Percentiles rank a stretch among this genome's conserved stretches.
phyloP scores from a whole-genome alignment of 2,888 invertebrate genomes.

The Agrilus mali region DNA sequence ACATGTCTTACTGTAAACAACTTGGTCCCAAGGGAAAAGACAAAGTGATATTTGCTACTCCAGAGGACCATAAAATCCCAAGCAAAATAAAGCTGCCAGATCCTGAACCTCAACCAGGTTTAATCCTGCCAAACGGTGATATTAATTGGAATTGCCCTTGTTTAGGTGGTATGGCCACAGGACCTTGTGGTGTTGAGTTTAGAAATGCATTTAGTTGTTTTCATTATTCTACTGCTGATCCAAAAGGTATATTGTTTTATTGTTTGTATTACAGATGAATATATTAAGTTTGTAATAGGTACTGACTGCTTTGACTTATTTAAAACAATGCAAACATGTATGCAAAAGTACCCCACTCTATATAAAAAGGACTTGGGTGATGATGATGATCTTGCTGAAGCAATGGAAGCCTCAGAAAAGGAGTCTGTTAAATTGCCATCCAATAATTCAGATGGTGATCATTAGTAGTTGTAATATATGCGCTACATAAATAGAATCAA shows the following conservation, averaged over 20 bases:
- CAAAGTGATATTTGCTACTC: slow-evolving; percentile 67
- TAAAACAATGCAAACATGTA: slow-evolving; percentile 82
- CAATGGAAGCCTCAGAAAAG: slow-evolving; percentile 15
- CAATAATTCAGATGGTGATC: no score
- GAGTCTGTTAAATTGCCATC: background rate
- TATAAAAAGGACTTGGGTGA: slow-evolving; percentile 63
- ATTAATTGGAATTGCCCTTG: slow-evolving; percentile 98
- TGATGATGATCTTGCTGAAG: slow-evolving; percentile 40
- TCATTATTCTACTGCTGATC: slow-evolving; percentile 79
- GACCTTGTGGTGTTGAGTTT: slow-evolving; percentile 89
- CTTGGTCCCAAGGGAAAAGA: slow-evolving; percentile 55
- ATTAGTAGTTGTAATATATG: no score
- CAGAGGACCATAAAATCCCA: slow-evolving; percentile 64
- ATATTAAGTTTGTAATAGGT: slow-evolving; percentile 20
- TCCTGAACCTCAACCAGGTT: slow-evolving; percentile 63
- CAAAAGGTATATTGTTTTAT: slow-evolving; percentile 51
- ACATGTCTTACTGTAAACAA: slow-evolving; percentile 37
- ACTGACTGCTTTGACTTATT: slow-evolving; percentile 87
- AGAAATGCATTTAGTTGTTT: slow-evolving; percentile 91
- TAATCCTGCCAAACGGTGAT: slow-evolving; percentile 72
- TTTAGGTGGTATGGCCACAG: slow-evolving; percentile 93
- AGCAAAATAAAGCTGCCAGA: slow-evolving; percentile 57
- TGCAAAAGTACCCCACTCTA: slow-evolving; percentile 73
- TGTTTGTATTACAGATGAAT: background rate
- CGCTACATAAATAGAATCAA: no score